Percentiles rank a stretch among this genome's conserved stretches.
phyloP scores from a whole-genome alignment of 2,888 invertebrate genomes.

The Pharmacophagus antenor region DNA sequence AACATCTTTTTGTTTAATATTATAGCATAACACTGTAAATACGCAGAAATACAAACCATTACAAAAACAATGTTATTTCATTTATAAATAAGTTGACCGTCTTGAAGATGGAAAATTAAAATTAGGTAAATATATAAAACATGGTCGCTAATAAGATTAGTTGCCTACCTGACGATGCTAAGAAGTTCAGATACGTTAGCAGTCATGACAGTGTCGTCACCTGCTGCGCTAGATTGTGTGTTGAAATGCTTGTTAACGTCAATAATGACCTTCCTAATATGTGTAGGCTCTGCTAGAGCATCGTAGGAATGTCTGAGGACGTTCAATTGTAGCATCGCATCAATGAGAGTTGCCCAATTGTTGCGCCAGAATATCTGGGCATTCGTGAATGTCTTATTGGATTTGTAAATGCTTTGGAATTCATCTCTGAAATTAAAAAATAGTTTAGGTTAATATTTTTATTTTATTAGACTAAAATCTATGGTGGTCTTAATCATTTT shows the following conservation, averaged over 20 bases:
- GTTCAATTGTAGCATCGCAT: constrained; percentile 89
- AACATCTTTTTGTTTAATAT: not conserved
- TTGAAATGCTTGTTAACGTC: constrained; percentile 41
- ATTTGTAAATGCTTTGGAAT: constrained; percentile 47
- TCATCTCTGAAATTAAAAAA: constrained; percentile 43
- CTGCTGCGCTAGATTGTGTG: constrained; percentile 14
- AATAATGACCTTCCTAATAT: constrained; percentile 46
- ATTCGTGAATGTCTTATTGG: constrained; percentile 43
- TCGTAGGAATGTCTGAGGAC: constrained; percentile 82
- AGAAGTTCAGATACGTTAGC: constrained; percentile 38
- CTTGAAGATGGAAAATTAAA: too few species aligned
- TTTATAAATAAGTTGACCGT: too few species aligned
- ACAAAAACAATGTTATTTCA: too few species aligned
- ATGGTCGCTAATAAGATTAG: too few species aligned
- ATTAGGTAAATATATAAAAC: too few species aligned
- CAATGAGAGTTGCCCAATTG: constrained; percentile 91
- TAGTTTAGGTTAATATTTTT: not conserved
- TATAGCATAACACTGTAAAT: too few species aligned
- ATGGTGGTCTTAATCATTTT: too few species aligned
- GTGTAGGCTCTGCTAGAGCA: constrained; percentile 82
- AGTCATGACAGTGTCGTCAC: constrained; percentile 34
- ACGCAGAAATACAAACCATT: not conserved
- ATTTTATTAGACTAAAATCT: too few species aligned
- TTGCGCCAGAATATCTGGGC: constrained; percentile 82
- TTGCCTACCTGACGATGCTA: constrained; percentile 45